Evolutionary conservation across 1,140 invertebrate genomes (phyloP).

Genomic region (Nixonia krombeini): DNA sequence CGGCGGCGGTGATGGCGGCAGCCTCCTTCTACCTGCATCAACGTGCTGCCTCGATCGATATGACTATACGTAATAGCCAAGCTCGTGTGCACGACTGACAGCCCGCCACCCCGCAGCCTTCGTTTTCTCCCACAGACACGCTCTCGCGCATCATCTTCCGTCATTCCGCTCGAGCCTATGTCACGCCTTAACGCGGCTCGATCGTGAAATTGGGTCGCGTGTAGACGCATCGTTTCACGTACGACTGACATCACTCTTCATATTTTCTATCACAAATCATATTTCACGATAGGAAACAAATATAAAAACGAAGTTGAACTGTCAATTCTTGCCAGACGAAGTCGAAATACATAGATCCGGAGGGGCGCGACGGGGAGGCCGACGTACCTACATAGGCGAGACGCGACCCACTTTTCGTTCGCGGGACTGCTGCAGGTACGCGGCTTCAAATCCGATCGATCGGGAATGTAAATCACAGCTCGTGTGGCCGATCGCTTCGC

Average conservation of each 20-base stretch:
- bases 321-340: too few relatives aligned
- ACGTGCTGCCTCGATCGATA: constrained; percentile 40
- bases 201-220: neutral
- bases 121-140: neutral
- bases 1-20: too few relatives aligned
- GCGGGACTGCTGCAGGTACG: constrained; percentile 41
- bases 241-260: too few relatives aligned
- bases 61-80: constrained; percentile 34
- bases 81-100: neutral
- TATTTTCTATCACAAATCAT: too few relatives aligned
- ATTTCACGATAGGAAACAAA: constrained; percentile 24
- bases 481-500: neutral
- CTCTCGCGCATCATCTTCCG: neutral
- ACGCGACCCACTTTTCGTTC: constrained; percentile 47
- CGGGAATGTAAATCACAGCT: constrained; percentile 35
- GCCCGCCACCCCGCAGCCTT: neutral
- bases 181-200: neutral
- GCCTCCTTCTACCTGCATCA: constrained; percentile 49
- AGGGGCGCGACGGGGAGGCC: too few relatives aligned
- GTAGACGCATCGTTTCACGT: too few relatives aligned
- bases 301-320: too few relatives aligned
- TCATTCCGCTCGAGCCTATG: neutral
- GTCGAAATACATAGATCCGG: too few relatives aligned
- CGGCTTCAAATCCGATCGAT: constrained; percentile 37
- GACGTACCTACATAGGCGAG: constrained; percentile 22